These are phyloP conservation scores for Hypsopygia costalis DNA, from an alignment of 2,888 invertebrate species.

Conservation along the genomic window DNA sequence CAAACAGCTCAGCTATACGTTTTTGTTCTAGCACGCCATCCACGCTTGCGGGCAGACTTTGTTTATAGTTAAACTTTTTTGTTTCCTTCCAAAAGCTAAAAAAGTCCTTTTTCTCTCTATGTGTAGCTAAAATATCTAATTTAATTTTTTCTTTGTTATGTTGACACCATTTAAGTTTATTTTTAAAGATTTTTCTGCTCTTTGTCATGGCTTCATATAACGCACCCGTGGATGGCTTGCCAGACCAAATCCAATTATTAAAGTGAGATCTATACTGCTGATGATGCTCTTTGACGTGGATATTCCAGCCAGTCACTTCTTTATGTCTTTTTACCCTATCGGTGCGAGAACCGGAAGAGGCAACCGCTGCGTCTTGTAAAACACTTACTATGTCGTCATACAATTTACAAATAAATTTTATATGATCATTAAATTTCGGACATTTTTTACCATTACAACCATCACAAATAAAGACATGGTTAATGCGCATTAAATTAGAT, in stretches of 20 bases:
- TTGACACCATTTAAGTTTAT: slow-evolving; percentile 1
- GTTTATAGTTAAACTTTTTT: not conserved
- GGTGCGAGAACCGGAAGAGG: not conserved
- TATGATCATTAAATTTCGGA: not conserved
- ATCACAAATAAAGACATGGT: too few relatives aligned
- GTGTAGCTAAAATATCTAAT: not conserved
- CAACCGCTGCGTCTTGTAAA: not conserved
- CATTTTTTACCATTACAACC: not conserved
- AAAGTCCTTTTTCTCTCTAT: slow-evolving; percentile 3
- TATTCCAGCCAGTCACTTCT: not conserved
- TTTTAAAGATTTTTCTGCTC: not conserved
- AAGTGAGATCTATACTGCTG: not conserved
- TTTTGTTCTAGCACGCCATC: not conserved
- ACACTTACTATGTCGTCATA: not conserved
- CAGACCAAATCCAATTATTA: not conserved
- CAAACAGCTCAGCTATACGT: not conserved
- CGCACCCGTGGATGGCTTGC: slow-evolving; percentile 1
- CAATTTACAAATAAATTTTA: not conserved
- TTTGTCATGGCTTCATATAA: not conserved
- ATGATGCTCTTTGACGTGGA: not conserved
- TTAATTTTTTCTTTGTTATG: slow-evolving; percentile 1
- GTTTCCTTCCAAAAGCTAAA: slow-evolving; percentile 1
- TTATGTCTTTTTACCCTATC: not conserved
- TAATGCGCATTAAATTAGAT: too few relatives aligned
- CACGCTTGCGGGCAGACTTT: not conserved